Evolutionary conservation across 2,113 vertebrate genomes (phyloP), one percentile per base, ranked within the genome.

Genomic region (Etia nguti): DNA sequence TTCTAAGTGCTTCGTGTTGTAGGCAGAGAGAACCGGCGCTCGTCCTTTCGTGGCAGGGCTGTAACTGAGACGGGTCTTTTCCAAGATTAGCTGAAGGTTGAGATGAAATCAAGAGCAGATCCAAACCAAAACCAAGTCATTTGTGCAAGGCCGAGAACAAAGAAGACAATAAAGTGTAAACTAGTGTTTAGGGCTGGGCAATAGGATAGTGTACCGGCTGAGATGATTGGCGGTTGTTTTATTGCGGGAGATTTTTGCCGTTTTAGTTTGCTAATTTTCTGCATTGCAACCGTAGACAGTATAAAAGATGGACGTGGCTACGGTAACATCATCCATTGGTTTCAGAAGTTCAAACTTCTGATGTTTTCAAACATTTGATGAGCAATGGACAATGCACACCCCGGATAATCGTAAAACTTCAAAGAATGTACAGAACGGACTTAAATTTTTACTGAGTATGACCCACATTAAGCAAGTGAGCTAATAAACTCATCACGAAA

Each of bases 1-100:
- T 41, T 18, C 31, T 89, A 94, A 93, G 93, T 94, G 91, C 93
- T 95, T 92, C 4, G 26, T 85, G 88, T 93, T 86, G 79, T 43
- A 31, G 15, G 56, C 18, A 26, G 41, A 22, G 20, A 82, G 34
- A 46, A 8, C 54, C 6, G 24, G 26, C 59, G 65, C 41, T 48
- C 18, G 11, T 6, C 10, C 4, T 65, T 56, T 29, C 55, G 79
- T 16, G 52, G 70, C 56, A 84, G 57, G 88, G 81, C 62, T 80
- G 36, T 3, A 46, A 75, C 41, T 18, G 6, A 75, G 41, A 48
- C 24, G 48, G 70, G 55, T 80, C 48, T 68, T 24, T 75, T 60
- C 52, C 77, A 75, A 43, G 65, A 59, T 12, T 20, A 59, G 31
- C 31, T n/a, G 43, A 75, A 8, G 31, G 55, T 20, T 50, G 43